Percentiles rank a stretch among this genome's conserved stretches.
These are phyloP conservation scores for Bujurquina vittata DNA, from an alignment of 2,113 vertebrate species.

Conservation along the genomic window DNA sequence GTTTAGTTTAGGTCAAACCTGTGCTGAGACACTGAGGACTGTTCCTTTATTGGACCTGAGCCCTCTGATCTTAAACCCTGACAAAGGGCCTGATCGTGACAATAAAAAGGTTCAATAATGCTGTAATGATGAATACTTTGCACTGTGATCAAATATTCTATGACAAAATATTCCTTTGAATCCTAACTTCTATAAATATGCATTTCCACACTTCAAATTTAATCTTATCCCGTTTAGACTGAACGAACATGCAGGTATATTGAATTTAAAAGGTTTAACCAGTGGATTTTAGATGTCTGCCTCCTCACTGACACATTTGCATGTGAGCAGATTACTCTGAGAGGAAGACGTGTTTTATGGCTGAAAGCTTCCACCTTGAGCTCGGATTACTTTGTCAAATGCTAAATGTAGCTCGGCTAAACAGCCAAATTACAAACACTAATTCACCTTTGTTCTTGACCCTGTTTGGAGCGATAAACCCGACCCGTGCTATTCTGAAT, in stretches of 20 bases:
- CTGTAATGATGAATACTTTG: not conserved
- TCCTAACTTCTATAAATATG: not conserved
- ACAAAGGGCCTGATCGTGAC: not conserved
- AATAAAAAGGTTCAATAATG: not conserved
- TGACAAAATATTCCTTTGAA: not conserved
- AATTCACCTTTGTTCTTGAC: not conserved
- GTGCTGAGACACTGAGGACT: not conserved
- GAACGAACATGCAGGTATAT: not conserved
- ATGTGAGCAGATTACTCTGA: not conserved
- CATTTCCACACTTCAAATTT: not conserved
- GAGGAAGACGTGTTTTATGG: not conserved
- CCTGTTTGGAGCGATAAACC: not conserved
- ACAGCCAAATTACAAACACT: not conserved
- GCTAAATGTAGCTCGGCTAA: not conserved
- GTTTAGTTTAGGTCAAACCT: not conserved
- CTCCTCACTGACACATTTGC: not conserved
- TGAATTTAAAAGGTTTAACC: not conserved
- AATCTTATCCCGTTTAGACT: not conserved
- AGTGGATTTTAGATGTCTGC: no score
- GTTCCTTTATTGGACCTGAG: not conserved
- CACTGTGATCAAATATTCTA: not conserved
- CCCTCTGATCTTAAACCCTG: no score
- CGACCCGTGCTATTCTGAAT: not conserved
- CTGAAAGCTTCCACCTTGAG: not conserved
- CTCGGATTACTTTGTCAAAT: not conserved